phyloP scores from a whole-genome alignment of 2,888 invertebrate species.

The Dusona sp. region DNA sequence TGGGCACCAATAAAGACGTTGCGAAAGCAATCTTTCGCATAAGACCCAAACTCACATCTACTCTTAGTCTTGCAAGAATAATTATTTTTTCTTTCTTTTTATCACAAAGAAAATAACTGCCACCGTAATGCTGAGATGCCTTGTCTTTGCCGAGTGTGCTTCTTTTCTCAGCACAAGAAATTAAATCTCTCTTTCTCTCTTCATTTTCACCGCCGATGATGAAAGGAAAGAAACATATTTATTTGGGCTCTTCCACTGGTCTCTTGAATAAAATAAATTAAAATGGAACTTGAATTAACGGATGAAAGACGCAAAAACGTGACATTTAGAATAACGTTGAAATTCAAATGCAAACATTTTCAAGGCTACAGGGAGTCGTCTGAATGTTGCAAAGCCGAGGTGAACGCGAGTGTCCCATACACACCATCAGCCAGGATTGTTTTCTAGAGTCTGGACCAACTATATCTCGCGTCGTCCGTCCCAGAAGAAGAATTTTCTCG shows the following conservation, averaged over 20 bases:
- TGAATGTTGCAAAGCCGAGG: constrained; percentile 33
- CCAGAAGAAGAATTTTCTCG: constrained; percentile 29
- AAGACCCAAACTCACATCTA: constrained; percentile 37
- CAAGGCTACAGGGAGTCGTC: not conserved
- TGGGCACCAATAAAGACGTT: constrained; percentile 19
- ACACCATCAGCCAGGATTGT: not conserved
- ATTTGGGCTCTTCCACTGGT: not conserved
- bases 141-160: not conserved
- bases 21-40: constrained; percentile 59
- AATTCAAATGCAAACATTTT: not conserved
- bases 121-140: not conserved
- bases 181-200: not conserved
- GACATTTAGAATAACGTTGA: constrained; percentile 9
- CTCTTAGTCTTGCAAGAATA: not conserved
- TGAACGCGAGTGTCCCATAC: constrained; percentile 22
- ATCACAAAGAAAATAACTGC: constrained; percentile 23
- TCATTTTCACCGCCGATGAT: not conserved
- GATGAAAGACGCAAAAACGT: constrained; percentile 8
- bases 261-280: constrained; percentile 15
- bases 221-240: not conserved
- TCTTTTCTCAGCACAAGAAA: not conserved
- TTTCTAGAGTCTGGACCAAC: not conserved
- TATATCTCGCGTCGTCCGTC: constrained; percentile 3
- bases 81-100: constrained; percentile 1
- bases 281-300: constrained; percentile 15